Evolutionary conservation across 92 coral and sea anemone species (phyloP), one percentile per base, ranked within the genome.

Genomic region (Paragorgia papillata): DNA sequence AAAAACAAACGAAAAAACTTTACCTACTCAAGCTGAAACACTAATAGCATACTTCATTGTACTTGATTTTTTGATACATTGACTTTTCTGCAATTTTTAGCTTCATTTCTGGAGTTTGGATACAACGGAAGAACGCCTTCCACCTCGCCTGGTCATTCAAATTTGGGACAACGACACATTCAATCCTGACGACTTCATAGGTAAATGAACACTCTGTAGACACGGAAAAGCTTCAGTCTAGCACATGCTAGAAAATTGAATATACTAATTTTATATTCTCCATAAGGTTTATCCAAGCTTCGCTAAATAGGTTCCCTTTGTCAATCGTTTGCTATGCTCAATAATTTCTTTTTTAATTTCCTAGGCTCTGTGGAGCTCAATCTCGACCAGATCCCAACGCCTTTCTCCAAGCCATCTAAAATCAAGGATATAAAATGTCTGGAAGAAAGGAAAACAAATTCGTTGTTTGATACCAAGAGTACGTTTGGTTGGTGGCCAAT

Each of bases 401-500:
- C 99, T 24, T 88, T 71, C 46, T 71, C 81, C 18, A 79, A 88
- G 46, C 65, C 97, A 20, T 82, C 75, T 3, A 85, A 80, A 75
- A 71, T 71, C 32, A 71, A 71, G 32, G 64, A 71, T 58, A 55
- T 71, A 5, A 29, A 71, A 14, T 71, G 78, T 71, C 63, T 71
- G 15, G 78, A 71, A 33, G 78, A 64, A 32, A 34, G 63, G 59
- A 87, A 92, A 55, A 89, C 88, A 31, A 85, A 88, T 41, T 94
- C 90, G 3, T 62, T 95, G 82, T 95, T 95, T 84, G 85, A 84
- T 20, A 83, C 81, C 77, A 90, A 89, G 74, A 82, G 83, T 30
- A 84, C 84, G 22, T 84, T 73, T 18, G 99, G 99, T 10, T 95
- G 97, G 97, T 95, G 99, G 99, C 97, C 99, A 0, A 82, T 80